Evolutionary conservation across 2,888 invertebrate genomes (phyloP).

Genomic region (Hipparchia sbordonii): DNA sequence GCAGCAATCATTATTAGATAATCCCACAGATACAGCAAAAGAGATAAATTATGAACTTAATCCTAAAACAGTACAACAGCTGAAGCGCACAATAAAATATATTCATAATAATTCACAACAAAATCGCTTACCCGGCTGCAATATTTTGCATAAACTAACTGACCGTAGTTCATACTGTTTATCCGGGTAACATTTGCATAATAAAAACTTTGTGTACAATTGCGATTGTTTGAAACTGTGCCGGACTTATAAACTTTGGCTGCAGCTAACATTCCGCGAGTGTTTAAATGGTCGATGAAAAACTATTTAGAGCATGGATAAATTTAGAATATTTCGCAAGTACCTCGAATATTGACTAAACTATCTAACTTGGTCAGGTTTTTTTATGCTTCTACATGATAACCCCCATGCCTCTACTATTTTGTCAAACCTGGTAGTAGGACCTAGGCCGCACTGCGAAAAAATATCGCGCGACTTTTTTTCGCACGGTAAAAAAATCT

Average conservation of each 20-base stretch:
- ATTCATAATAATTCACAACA: conserved; percentile 35
- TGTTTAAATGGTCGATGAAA: conserved; percentile 1
- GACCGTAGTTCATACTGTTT: conserved; percentile 35
- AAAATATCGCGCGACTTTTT: too few species aligned
- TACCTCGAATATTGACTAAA: background rate
- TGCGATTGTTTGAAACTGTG: conserved; percentile 21
- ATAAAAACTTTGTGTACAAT: conserved; percentile 26
- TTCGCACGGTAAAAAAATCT: too few species aligned
- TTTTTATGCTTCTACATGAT: too few species aligned
- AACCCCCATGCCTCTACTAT: too few species aligned
- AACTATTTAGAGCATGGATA: background rate
- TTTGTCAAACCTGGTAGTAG: too few species aligned
- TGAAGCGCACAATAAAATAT: conserved; percentile 29
- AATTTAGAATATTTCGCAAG: background rate
- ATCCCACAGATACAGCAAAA: too few species aligned
- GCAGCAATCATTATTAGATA: too few species aligned
- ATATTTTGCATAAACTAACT: conserved; percentile 34
- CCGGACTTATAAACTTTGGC: conserved; percentile 15
- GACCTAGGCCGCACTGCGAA: too few species aligned
- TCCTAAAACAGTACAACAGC: conserved; percentile 16
- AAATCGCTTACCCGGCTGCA: conserved; percentile 37
- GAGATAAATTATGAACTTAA: conserved; percentile 13
- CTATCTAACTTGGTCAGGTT: too few species aligned
- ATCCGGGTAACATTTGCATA: conserved; percentile 32
- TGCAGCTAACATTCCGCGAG: background rate